Evolutionary conservation across 2,113 vertebrate species (phyloP), one percentile per base, ranked within the genome.

Genomic region (Poicephalus meyeri): DNA sequence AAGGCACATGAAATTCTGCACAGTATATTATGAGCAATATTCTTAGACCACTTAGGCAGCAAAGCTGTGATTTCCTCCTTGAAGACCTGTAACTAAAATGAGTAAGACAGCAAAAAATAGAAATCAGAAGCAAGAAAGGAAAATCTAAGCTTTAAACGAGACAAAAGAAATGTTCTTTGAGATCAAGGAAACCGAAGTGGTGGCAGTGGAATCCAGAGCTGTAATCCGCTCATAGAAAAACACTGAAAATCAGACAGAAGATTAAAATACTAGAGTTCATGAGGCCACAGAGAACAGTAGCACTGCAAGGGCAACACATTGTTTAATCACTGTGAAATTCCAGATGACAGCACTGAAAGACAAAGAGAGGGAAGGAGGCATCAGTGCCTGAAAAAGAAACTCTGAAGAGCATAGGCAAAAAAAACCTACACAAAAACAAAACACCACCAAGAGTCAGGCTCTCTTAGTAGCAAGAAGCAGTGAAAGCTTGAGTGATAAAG

Each of bases 261-360:
- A 86, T 64, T 61, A 97, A 97, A 97, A 93, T 82, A 95, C 49
- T 92, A 41, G 55, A 95, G 96, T 95, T 97, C 94, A 97, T 91
- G 79, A 86, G 86, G 90, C 77, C 56, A 79, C 77, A 83, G 80
- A 94, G 88, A 95, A 97, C 74, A 95, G 79, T 81, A 89, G 80
- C 88, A 95, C 82, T 21, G 16, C 80, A 82, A 93, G 94, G 95
- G 92, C 91, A 97, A 83, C 50, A 83, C 87, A 96, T 89, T 96
- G 93, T 95, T 96, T 95, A 92, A 97, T 96, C 86, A 91, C 90
- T 16, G 9, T 97, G 92, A 96, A 97, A 97, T 96, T 97, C 92
- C 86, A 95, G 92, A 95, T 95, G 97, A 97, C 95, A 95, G 94
- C 92, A 96, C 97, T 97, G 95, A 97, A 97, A 83, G 92, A 97